These are phyloP conservation scores for Diloba caeruleocephala DNA, from an alignment of 2,888 invertebrate species.

Conservation along the genomic window DNA sequence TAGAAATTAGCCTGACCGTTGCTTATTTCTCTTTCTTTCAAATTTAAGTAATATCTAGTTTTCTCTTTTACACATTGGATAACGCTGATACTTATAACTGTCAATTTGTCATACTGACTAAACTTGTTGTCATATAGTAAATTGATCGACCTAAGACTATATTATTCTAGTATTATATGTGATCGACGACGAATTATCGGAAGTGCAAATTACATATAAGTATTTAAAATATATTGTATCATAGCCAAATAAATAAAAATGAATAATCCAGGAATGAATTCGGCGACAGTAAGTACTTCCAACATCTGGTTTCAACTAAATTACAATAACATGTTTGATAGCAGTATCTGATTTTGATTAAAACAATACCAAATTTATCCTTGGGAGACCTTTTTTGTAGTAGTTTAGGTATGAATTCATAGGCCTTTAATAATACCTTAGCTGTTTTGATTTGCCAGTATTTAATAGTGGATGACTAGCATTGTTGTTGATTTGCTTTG, in stretches of 20 bases:
- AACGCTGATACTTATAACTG: neutral
- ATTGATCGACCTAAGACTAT: no score
- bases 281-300: constrained; percentile 80
- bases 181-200: constrained; percentile 35
- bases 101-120: no score
- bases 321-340: constrained; percentile 24
- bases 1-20: constrained; percentile 4
- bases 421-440: constrained; percentile 23
- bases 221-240: constrained; percentile 6
- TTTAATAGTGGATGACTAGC: constrained; percentile 16
- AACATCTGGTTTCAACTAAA: neutral
- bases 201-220: constrained; percentile 15
- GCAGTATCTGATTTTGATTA: constrained; percentile 18
- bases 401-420: constrained; percentile 22
- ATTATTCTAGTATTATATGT: no score
- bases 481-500: constrained; percentile 67
- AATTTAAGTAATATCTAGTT: neutral
- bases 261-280: constrained; percentile 80
- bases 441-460: constrained; percentile 62
- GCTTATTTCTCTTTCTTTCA: constrained; percentile 5
- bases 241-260: constrained; percentile 38
- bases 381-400: constrained; percentile 24
- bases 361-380: constrained; percentile 21
- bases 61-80: neutral
- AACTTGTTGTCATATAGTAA: constrained; percentile 21